These are phyloP conservation scores for Gymnoscopelus braueri DNA, from an alignment of 2,797 vertebrate genomes.

Conservation along the genomic window DNA sequence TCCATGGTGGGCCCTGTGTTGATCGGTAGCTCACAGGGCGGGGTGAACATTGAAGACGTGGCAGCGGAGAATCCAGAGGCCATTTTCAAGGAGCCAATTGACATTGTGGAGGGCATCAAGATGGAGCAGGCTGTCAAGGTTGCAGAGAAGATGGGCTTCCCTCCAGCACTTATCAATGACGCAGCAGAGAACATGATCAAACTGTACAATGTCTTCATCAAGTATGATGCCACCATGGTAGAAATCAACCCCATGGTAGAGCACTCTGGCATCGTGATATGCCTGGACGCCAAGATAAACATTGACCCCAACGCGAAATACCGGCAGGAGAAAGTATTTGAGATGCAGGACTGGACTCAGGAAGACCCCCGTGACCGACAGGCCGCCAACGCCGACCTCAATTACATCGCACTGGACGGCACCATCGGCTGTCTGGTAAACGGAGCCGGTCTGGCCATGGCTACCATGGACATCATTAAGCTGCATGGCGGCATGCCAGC, in stretches of 20 bases:
- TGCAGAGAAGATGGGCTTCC: constrained; percentile 84
- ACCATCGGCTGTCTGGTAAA: constrained; percentile 91
- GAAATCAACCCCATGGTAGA: constrained; percentile 94
- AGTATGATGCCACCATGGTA: constrained; percentile 90
- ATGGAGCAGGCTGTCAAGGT: constrained; percentile 88
- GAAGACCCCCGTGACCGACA: constrained; percentile 86
- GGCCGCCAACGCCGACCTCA: constrained; percentile 86
- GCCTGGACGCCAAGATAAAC: constrained; percentile 93
- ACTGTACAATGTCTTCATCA: constrained; percentile 87
- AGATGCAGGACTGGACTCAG: constrained; percentile 87
- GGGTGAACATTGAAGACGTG: constrained; percentile 91
- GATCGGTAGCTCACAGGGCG: constrained; percentile 70
- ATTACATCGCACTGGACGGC: constrained; percentile 90
- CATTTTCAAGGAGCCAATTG: constrained; percentile 87
- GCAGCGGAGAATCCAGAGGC: constrained; percentile 90
- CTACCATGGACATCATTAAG: constrained; percentile 94
- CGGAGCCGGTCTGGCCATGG: constrained; percentile 91
- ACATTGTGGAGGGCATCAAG: constrained; percentile 88
- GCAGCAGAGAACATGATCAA: constrained; percentile 90
- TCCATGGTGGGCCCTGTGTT: no score
- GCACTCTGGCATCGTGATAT: constrained; percentile 89
- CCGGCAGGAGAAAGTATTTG: constrained; percentile 89
- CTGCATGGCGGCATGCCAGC: constrained; percentile 90
- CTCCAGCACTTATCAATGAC: constrained; percentile 80
- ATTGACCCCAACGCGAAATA: constrained; percentile 89